Evolutionary conservation across 2,888 invertebrate species (phyloP).

Genomic region (Xylocampa areola): DNA sequence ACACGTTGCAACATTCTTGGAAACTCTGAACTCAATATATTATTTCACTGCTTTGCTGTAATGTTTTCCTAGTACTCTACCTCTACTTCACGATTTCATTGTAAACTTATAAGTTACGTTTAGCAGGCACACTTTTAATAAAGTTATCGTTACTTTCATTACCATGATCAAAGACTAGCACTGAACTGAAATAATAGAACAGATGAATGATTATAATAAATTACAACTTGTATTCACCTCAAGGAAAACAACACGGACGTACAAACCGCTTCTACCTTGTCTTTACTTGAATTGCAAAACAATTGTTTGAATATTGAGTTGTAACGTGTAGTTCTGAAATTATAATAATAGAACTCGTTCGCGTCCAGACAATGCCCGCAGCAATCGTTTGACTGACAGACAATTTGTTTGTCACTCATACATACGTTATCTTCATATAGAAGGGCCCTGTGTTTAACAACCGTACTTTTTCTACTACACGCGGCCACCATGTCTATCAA

Average conservation of each 20-base stretch:
- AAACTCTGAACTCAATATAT: not conserved
- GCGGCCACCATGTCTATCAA: constrained; percentile 45
- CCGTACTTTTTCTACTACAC: constrained; percentile 62
- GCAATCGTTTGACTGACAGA: constrained; percentile 63
- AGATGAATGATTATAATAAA: too few species aligned
- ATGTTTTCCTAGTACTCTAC: too few species aligned
- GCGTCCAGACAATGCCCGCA: constrained; percentile 50
- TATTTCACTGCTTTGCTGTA: not conserved
- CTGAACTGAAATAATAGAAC: not conserved
- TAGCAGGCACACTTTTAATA: too few species aligned
- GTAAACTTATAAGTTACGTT: too few species aligned
- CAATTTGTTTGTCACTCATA: constrained; percentile 76
- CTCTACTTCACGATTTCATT: too few species aligned
- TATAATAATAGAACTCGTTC: constrained; percentile 55
- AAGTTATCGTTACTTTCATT: too few species aligned
- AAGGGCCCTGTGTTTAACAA: constrained; percentile 65
- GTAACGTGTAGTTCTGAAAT: constrained; percentile 44
- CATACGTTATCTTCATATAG: constrained; percentile 49
- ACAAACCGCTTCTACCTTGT: not conserved
- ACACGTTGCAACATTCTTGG: not conserved
- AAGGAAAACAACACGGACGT: not conserved
- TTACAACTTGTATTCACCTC: not conserved
- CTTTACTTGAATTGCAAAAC: constrained; percentile 6
- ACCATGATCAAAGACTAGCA: too few species aligned
- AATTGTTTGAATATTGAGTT: constrained; percentile 38